phyloP scores from a whole-genome alignment of 1,140 invertebrate species.

The Anadara kagoshimensis region DNA sequence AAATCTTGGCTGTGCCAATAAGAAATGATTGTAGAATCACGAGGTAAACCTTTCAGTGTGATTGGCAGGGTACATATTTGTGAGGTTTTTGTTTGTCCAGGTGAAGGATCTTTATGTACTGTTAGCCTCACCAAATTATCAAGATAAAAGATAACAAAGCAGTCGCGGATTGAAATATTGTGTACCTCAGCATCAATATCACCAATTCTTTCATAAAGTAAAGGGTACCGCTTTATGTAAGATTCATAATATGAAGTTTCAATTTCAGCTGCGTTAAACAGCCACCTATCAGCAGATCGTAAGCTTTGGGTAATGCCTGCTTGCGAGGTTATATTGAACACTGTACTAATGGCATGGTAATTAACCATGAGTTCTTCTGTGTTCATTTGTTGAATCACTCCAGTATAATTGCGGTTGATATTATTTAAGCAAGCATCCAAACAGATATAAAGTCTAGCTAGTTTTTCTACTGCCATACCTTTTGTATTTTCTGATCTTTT shows the following conservation, averaged over 20 bases:
- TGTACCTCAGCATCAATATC: too few species aligned
- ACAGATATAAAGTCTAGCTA: too few species aligned
- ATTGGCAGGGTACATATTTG: neutral
- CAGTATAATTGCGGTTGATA: neutral
- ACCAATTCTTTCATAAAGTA: too few species aligned
- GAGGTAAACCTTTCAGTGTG: neutral
- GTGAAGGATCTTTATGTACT: neutral
- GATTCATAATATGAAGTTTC: neutral
- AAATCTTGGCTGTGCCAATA: neutral
- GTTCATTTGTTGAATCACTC: slow-evolving; percentile 1
- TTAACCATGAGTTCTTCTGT: slow-evolving; percentile 4
- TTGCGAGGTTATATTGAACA: neutral
- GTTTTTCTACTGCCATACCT: too few species aligned
- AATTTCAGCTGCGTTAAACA: neutral
- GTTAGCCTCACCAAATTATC: neutral
- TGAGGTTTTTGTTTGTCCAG: neutral
- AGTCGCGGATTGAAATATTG: too few species aligned
- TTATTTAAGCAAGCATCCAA: neutral
- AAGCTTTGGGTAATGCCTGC: neutral
- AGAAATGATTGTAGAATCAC: neutral
- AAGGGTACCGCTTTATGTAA: too few species aligned
- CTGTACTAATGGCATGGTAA: neutral
- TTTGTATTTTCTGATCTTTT: too few species aligned
- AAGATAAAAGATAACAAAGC: neutral
- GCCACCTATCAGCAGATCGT: neutral